Evolutionary conservation across 2,797 vertebrate species (phyloP).

Genomic region (Echeneis naucrates): DNA sequence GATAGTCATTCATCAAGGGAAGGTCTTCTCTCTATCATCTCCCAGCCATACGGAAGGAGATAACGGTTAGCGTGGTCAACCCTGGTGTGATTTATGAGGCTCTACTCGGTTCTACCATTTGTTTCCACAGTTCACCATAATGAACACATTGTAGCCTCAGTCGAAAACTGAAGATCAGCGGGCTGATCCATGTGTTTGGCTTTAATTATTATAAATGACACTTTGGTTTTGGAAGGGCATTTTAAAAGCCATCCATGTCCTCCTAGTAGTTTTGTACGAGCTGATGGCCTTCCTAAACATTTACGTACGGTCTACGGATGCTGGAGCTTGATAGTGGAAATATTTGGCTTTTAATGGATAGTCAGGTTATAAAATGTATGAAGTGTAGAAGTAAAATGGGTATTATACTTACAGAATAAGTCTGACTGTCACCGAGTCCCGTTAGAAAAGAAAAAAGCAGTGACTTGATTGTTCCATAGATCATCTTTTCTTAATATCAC

Average conservation of each 20-base stretch:
- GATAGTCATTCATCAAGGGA: conserved; percentile 62
- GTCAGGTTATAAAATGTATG: not conserved
- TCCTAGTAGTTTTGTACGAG: conserved; percentile 15
- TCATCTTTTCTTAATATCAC: not conserved
- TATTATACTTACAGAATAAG: not conserved
- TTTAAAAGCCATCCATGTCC: conserved; percentile 8
- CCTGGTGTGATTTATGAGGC: conserved; percentile 61
- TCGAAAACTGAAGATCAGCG: conserved; percentile 29
- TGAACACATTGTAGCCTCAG: conserved; percentile 14
- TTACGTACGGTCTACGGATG: conserved; percentile 12
- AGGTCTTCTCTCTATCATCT: conserved; percentile 50
- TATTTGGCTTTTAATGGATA: not conserved
- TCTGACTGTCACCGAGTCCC: not conserved
- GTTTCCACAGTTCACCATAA: conserved; percentile 30
- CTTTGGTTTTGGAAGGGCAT: not conserved
- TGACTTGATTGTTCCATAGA: no score
- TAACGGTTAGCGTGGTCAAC: conserved; percentile 40
- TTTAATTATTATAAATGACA: conserved; percentile 15
- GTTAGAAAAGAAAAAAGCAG: no score
- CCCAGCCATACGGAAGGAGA: conserved; percentile 50
- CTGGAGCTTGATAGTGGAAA: no score
- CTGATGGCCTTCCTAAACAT: conserved; percentile 1
- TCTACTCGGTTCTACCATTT: not conserved
- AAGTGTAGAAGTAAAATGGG: no score
- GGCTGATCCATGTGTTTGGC: not conserved